Conservation (phyloP, 2,888 invertebrate genomes). For the Platynereis dumerilii region DNA sequence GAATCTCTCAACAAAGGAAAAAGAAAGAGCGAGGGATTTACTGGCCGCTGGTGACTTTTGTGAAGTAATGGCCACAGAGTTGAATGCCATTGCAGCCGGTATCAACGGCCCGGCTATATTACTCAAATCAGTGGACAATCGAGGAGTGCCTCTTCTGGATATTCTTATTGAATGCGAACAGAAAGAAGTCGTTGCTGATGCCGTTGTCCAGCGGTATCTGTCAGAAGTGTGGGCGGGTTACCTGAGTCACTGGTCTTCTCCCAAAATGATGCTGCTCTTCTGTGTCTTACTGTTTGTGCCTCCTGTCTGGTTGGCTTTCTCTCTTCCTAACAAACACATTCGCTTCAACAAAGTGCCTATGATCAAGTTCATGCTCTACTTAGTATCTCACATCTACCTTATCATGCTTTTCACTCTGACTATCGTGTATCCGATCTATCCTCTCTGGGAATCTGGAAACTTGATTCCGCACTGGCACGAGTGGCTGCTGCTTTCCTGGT, state of each 20-base stretch:
- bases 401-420: slow-evolving; percentile 91
- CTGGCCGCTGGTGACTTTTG: slow-evolving; percentile 95
- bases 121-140: slow-evolving; percentile 90
- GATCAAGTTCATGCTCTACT: slow-evolving; percentile 99
- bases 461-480: slow-evolving; percentile 94
- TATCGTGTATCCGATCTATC: slow-evolving; percentile 60
- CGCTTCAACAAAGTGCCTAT: slow-evolving; percentile 98
- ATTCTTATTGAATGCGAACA: slow-evolving; percentile 98
- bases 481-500: slow-evolving; percentile 92
- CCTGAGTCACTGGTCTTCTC: slow-evolving; percentile 88
- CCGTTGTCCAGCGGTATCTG: slow-evolving; percentile 94
- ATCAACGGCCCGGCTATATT: slow-evolving; percentile 93
- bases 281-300: slow-evolving; percentile 82
- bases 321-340: slow-evolving; percentile 86
- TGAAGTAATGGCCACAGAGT: slow-evolving; percentile 96
- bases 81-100: slow-evolving; percentile 90
- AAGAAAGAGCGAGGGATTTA: slow-evolving; percentile 96
- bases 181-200: slow-evolving; percentile 91
- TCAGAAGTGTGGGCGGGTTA: slow-evolving; percentile 96
- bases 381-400: slow-evolving; percentile 97
- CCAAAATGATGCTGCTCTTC: slow-evolving; percentile 90
- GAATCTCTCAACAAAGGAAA: slow-evolving; percentile 88
- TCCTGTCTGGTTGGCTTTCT: slow-evolving; percentile 94
- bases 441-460: slow-evolving; percentile 58
- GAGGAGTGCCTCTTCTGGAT: slow-evolving; percentile 93